Conservation (phyloP, 2,797 vertebrate genomes). For the Muscicapa comitata region DNA sequence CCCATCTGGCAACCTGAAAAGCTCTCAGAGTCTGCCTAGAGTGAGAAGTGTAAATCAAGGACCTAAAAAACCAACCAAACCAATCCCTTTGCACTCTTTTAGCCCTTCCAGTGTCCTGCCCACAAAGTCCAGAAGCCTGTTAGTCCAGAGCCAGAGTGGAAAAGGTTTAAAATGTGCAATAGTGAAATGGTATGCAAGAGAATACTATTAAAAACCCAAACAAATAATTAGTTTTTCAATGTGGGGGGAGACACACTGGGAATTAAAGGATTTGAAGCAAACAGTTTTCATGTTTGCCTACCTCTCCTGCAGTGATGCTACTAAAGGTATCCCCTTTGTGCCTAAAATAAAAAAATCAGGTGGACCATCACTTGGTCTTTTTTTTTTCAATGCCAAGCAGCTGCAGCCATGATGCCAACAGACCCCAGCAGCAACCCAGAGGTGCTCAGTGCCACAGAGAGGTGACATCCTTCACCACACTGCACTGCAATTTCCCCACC, state of each 20-base stretch:
- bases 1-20: background rate
- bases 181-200: background rate
- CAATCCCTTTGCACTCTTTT: background rate
- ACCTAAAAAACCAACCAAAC: background rate
- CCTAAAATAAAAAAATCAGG: background rate
- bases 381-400: fast-evolving
- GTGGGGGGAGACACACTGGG: fast-evolving
- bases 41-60: background rate
- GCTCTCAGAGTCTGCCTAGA: background rate
- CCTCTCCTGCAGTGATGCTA: background rate
- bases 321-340: background rate
- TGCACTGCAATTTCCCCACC: background rate
- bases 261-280: background rate
- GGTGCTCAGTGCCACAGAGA: background rate
- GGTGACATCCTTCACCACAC: background rate
- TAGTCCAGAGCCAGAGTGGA: background rate
- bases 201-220: background rate
- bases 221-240: background rate
- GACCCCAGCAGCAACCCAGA: background rate
- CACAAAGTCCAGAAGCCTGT: background rate
- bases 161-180: background rate
- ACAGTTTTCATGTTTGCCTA: background rate
- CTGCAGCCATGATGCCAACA: fast-evolving
- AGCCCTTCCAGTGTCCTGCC: background rate
- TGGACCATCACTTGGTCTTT: fast-evolving